Base-by-base conservation (phyloP, 1,140 invertebrate genomes). In the Chrysopa pallens region DNA sequence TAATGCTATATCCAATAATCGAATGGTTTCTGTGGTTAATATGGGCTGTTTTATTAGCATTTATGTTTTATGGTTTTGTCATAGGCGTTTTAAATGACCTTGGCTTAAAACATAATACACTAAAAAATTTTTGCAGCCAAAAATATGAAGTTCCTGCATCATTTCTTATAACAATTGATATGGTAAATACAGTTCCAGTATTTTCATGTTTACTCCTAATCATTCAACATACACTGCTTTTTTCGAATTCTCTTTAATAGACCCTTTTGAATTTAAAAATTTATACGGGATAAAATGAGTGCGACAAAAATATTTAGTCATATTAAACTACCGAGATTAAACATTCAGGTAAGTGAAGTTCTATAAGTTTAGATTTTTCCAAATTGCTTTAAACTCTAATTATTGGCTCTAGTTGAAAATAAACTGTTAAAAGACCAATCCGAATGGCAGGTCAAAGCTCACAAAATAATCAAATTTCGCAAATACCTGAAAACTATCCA, bases 11-110 rank as follows among this genome's bases (percentile, higher is more conserved):
- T 15, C 12, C 37, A 38, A 38, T 38, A 13, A 23, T 38, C 17
- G n/a, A 17, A 8, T 43, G 29, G 12, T 35, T 43, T 15, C 8
- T 47, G 13, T 28, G 38, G 14, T 28, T 43, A 29, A 37, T 47
- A 29, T 47, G 46, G 46, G 38, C 17, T 13, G 8, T 39, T 6
- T 40, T 43, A 15, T 40, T 47, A 29, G 8, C 43, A 11, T 38
- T 36, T n/a, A 36, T 47, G 35, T 43, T 43, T n/a, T 47, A 40
- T 40, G 42, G 46, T 14, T 47, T 47, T 43, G 8, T 47, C 27
- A 37, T 40, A 15, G 46, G 46, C 27, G 8, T 47, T 36, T 17
- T 40, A 13, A 37, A 40, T 43, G 36, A 36, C 43, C 29, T 37
- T 29, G 36, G 13, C 36, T 39, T 15, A 40, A 15, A 9, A 44